Evolutionary conservation across 1,140 invertebrate genomes (phyloP).

Genomic region (Arctopsyche grandis): DNA sequence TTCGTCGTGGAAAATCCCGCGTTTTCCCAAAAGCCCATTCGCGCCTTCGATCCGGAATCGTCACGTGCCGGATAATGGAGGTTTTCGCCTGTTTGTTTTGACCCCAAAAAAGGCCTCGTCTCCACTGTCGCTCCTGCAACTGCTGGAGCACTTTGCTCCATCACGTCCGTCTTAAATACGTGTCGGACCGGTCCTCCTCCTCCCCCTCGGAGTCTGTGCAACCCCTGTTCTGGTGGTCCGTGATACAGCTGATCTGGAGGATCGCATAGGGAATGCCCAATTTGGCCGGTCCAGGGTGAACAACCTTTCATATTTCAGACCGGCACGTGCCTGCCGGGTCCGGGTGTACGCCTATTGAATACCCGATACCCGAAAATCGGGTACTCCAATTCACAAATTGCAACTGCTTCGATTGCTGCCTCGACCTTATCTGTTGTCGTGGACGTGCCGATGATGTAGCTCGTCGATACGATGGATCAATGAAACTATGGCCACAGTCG

Average conservation of each 20-base stretch:
- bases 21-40: not conserved
- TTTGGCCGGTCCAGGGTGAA: slow-evolving; percentile 24
- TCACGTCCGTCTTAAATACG: slow-evolving; percentile 46
- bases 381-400: not conserved
- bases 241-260: slow-evolving; percentile 41
- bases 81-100: not conserved
- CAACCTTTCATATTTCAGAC: slow-evolving; percentile 29
- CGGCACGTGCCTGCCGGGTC: not conserved
- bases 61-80: slow-evolving; percentile 14
- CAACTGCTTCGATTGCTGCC: not conserved
- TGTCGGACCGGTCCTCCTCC: slow-evolving; percentile 31
- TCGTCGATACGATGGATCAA: no score
- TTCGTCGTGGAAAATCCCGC: no score
- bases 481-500: no score
- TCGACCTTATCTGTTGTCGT: not conserved
- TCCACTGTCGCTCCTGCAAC: not conserved
- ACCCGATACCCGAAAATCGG: not conserved
- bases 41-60: not conserved
- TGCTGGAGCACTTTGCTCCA: not conserved
- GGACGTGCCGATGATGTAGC: no score
- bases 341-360: not conserved
- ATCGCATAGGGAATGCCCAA: slow-evolving; percentile 41
- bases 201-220: not conserved
- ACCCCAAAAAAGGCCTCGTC: not conserved
- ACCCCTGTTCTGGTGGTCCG: not conserved